Percentiles rank a stretch among this genome's conserved stretches.
Conservation (phyloP, 2,888 invertebrate genomes). For the Amorpha juglandis region DNA sequence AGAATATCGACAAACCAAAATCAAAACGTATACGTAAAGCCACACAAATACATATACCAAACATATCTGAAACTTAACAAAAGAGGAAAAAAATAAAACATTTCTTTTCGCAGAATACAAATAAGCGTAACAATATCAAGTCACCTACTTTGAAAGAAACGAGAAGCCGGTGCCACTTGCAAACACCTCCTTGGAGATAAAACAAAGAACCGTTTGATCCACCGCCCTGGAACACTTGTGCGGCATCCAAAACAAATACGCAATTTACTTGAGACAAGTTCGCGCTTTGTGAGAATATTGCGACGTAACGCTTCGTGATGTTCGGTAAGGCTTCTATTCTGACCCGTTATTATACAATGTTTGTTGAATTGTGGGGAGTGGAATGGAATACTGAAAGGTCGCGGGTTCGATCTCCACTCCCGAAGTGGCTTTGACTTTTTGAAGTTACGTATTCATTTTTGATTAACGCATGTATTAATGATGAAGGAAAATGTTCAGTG, state of each 20-base stretch:
- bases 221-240: conserved; percentile 60
- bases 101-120: conserved; percentile 40
- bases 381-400: too few relatives aligned
- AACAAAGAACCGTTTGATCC: conserved; percentile 74
- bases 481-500: too few relatives aligned
- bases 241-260: conserved; percentile 50
- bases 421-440: too few relatives aligned
- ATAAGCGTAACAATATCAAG: conserved; percentile 45
- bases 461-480: too few relatives aligned
- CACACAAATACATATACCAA: conserved; percentile 15
- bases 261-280: conserved; percentile 72
- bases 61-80: conserved; percentile 40
- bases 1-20: neutral
- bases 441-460: too few relatives aligned
- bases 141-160: conserved; percentile 47
- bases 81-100: conserved; percentile 31
- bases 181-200: conserved; percentile 56
- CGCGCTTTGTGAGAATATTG: conserved; percentile 63
- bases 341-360: conserved; percentile 37
- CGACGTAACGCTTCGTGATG: conserved; percentile 39
- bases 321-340: conserved; percentile 44
- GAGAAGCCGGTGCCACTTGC: conserved; percentile 48
- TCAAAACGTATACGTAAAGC: conserved; percentile 4
- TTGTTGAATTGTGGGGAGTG: conserved; percentile 4
- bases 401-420: too few relatives aligned